These are phyloP conservation scores for Tenodera sinensis DNA, from an alignment of 2,888 invertebrate genomes.

Conservation along the genomic window DNA sequence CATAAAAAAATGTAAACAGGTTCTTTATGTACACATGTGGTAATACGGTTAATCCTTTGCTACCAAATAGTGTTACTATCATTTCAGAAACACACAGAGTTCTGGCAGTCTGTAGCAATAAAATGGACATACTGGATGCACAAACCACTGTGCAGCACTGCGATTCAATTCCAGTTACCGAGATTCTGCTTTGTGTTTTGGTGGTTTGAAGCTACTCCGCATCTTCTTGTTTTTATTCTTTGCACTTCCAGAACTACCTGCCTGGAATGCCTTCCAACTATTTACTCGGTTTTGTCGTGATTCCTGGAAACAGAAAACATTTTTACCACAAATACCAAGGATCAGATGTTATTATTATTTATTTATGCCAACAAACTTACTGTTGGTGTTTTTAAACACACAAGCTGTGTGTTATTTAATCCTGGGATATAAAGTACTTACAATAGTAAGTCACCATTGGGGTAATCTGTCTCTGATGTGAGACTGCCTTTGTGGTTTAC, in stretches of 20 bases:
- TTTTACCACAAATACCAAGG: neutral
- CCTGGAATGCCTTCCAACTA: conserved; percentile 90
- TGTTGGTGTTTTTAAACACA: too few relatives aligned
- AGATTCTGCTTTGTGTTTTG: conserved; percentile 89
- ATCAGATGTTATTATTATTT: too few relatives aligned
- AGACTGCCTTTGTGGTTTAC: too few relatives aligned
- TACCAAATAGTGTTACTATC: neutral
- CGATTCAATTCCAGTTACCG: conserved; percentile 56
- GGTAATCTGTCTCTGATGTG: too few relatives aligned
- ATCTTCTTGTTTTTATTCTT: conserved; percentile 80
- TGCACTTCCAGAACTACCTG: conserved; percentile 51
- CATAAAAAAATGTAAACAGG: neutral
- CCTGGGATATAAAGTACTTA: too few relatives aligned
- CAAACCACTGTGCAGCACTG: neutral
- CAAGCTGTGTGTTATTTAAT: too few relatives aligned
- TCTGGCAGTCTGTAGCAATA: neutral
- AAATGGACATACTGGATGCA: neutral
- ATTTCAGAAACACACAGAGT: neutral
- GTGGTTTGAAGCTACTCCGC: conserved; percentile 75
- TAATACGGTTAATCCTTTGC: neutral
- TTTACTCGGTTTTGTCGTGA: conserved; percentile 87
- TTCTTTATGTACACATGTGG: neutral
- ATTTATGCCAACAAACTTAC: too few relatives aligned
- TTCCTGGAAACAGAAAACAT: conserved; percentile 56
- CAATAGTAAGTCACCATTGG: too few relatives aligned